Conservation (phyloP, 2,888 invertebrate genomes). For the Pammene aurita region DNA sequence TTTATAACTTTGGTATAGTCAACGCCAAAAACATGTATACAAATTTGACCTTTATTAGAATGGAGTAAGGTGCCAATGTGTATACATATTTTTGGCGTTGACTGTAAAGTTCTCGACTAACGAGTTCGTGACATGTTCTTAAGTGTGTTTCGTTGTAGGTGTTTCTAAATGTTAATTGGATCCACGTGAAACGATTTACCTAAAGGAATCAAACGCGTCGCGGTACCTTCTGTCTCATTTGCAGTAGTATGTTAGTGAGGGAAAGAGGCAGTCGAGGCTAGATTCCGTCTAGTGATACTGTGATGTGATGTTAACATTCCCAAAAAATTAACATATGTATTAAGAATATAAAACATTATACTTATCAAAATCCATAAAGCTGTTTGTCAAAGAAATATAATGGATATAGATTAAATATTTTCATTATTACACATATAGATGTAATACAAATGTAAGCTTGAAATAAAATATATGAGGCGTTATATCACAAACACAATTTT, state of each 20-base stretch:
- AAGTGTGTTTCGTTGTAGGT: constrained; percentile 76
- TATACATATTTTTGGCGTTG: not conserved
- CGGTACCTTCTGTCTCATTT: constrained; percentile 15
- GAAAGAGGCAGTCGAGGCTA: constrained; percentile 18
- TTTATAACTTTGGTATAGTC: not conserved
- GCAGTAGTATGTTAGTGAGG: constrained; percentile 16
- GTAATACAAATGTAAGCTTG: too few relatives aligned
- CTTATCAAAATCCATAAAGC: too few relatives aligned
- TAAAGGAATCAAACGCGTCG: constrained; percentile 7
- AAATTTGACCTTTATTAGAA: too few relatives aligned
- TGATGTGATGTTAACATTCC: not conserved
- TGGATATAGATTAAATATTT: too few relatives aligned
- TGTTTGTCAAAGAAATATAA: too few relatives aligned
- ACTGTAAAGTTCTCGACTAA: constrained; percentile 51
- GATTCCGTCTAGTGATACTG: not conserved
- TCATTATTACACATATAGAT: too few relatives aligned
- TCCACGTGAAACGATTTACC: constrained; percentile 46
- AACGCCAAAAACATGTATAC: too few relatives aligned
- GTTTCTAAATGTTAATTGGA: constrained; percentile 75
- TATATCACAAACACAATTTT: too few relatives aligned
- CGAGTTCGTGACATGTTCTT: constrained; percentile 66
- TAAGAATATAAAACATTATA: too few relatives aligned
- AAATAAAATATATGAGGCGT: too few relatives aligned
- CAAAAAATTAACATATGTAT: not conserved
- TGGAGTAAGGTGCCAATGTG: not conserved